Evolutionary conservation across 2,888 invertebrate species (phyloP).

Genomic region (Dynastes maya): DNA sequence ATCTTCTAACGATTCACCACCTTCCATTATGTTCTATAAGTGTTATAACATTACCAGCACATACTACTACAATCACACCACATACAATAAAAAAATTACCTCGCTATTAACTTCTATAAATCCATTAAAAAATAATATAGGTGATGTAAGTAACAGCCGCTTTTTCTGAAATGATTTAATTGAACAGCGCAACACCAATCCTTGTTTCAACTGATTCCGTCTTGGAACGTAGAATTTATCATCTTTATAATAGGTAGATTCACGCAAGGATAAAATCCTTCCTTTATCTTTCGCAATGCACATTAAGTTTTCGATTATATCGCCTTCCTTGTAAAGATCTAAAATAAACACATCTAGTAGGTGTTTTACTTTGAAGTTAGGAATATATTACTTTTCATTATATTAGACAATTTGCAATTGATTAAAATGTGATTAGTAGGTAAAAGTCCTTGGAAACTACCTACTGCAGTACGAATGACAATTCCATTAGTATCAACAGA

Average conservation of each 20-base stretch:
- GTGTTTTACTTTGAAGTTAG: not conserved
- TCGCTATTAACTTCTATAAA: conserved; percentile 59
- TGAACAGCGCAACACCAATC: conserved; percentile 62
- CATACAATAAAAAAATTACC: conserved; percentile 49
- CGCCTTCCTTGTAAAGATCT: conserved; percentile 60
- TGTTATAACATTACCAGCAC: conserved; percentile 13
- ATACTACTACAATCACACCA: not conserved
- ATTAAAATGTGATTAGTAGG: conserved; percentile 68
- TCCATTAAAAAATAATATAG: conserved; percentile 55
- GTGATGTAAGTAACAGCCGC: conserved; percentile 61
- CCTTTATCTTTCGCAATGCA: conserved; percentile 59
- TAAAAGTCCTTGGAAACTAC: conserved; percentile 65
- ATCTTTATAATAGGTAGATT: conserved; percentile 57
- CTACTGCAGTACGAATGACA: conserved; percentile 65
- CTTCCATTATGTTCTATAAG: conserved; percentile 47
- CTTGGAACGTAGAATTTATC: conserved; percentile 55
- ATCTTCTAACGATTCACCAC: conserved; percentile 44
- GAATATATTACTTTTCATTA: conserved; percentile 61
- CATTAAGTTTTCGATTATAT: conserved; percentile 62
- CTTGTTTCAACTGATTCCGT: conserved; percentile 58
- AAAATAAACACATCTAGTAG: conserved; percentile 27
- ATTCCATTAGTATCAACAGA: conserved; percentile 64
- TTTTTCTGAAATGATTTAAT: conserved; percentile 56
- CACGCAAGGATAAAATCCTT: conserved; percentile 62
- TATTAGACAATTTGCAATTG: conserved; percentile 64